Evolutionary conservation across 2,113 vertebrate species (phyloP).

Genomic region (Cyphomyrus discorhynchus): DNA sequence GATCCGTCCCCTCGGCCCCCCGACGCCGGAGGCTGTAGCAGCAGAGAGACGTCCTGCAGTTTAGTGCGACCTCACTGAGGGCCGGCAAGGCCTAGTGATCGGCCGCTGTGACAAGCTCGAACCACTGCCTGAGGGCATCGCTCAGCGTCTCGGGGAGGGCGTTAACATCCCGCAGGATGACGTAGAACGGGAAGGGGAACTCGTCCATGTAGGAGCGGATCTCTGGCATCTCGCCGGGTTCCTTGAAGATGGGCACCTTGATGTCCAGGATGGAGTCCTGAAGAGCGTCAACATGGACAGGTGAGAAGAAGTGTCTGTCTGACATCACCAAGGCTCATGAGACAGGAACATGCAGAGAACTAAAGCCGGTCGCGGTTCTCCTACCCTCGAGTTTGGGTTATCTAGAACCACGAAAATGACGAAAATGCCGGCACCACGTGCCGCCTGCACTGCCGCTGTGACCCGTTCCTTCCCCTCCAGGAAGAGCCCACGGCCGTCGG

Average conservation of each 20-base stretch:
- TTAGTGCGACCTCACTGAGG: neutral
- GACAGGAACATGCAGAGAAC: neutral
- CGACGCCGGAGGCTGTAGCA: constrained; percentile 33
- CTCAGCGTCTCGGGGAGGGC: constrained; percentile 87
- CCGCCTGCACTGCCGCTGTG: constrained; percentile 71
- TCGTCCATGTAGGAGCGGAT: constrained; percentile 97
- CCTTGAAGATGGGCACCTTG: constrained; percentile 92
- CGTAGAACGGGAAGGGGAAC: constrained; percentile 95
- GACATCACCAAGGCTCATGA: neutral
- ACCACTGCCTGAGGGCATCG: constrained; percentile 94
- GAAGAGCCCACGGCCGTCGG: constrained; percentile 90
- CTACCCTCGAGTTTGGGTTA: constrained; percentile 90
- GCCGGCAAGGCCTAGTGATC: constrained; percentile 50
- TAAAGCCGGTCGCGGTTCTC: constrained; percentile 24
- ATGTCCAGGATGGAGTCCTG: constrained; percentile 98
- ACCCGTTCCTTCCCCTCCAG: constrained; percentile 93
- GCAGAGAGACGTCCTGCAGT: constrained; percentile 38
- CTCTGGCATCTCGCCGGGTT: constrained; percentile 83
- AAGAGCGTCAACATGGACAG: neutral
- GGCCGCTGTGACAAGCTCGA: constrained; percentile 84
- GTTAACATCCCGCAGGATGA: constrained; percentile 88
- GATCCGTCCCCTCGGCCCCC: constrained; percentile 19
- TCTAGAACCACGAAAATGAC: constrained; percentile 92
- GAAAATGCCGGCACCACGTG: constrained; percentile 79
- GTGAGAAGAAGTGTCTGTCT: neutral